phyloP scores from a whole-genome alignment of 2,113 vertebrate species.

The Sisor rabdophorus region DNA sequence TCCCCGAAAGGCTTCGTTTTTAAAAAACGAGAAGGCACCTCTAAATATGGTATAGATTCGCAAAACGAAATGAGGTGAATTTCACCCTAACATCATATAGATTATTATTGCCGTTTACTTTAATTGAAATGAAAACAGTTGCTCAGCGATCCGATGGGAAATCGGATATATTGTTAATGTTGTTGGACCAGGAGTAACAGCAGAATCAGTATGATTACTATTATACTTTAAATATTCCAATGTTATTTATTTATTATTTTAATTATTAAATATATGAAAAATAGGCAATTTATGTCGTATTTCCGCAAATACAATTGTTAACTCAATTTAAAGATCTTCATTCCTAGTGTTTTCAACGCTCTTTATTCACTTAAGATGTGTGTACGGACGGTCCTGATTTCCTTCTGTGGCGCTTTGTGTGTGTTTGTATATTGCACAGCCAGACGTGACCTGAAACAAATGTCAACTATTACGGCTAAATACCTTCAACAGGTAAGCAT shows the following conservation, averaged over 20 bases:
- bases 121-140: too few species aligned
- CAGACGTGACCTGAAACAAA: conserved; percentile 1
- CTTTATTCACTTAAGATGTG: neutral
- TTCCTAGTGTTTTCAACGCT: neutral
- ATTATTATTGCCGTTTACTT: neutral
- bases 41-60: neutral
- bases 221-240: too few species aligned
- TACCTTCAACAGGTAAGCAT: neutral
- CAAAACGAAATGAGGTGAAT: neutral
- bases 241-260: too few species aligned
- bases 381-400: neutral
- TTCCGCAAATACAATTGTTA: too few species aligned
- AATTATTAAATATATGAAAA: too few species aligned
- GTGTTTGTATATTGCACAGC: neutral
- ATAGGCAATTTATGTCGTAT: too few species aligned
- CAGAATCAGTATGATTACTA: too few species aligned
- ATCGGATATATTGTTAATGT: too few species aligned
- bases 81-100: neutral
- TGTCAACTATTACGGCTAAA: neutral
- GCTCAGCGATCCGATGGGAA: too few species aligned
- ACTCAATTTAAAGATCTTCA: neutral
- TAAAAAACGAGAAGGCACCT: neutral
- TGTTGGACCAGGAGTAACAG: too few species aligned
- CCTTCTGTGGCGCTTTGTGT: neutral
- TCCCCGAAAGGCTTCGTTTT: neutral